A percentile compares a stretch with the other conserved stretches of the same genome.
These are phyloP conservation scores for Eurypyga helias DNA, from an alignment of 2,113 vertebrate genomes.

Conservation along the genomic window DNA sequence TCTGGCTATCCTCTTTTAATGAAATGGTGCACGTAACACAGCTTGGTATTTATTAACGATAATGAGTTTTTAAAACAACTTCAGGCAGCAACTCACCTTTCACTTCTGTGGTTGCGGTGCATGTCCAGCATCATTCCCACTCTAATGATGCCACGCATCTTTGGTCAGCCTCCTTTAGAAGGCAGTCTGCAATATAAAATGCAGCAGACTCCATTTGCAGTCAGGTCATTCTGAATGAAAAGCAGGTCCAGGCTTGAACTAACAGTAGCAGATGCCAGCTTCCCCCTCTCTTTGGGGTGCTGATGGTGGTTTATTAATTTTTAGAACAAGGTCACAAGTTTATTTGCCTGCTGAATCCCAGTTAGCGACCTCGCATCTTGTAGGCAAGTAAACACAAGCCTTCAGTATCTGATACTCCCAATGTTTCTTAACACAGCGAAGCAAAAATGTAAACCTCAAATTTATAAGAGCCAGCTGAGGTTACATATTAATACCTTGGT, in stretches of 20 bases:
- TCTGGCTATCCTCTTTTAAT: not conserved
- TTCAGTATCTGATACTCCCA: not conserved
- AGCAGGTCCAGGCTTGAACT: slow-evolving; percentile 19
- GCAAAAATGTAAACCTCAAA: not conserved
- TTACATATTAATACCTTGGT: not conserved
- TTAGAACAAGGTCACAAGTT: slow-evolving; percentile 27
- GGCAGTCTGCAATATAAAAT: not conserved
- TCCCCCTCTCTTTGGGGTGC: not conserved
- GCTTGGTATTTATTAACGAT: slow-evolving; percentile 46
- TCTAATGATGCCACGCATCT: not conserved
- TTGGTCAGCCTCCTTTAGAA: not conserved
- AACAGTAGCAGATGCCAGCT: not conserved
- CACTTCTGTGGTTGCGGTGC: not conserved
- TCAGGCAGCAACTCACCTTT: slow-evolving; percentile 47
- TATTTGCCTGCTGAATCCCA: slow-evolving; percentile 6
- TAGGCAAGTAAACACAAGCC: not conserved
- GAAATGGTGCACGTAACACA: not conserved
- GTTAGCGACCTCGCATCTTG: not conserved
- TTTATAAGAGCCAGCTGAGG: not conserved
- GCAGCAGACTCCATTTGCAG: not conserved
- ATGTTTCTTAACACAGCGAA: not conserved
- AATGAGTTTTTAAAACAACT: slow-evolving; percentile 49
- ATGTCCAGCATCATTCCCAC: not conserved
- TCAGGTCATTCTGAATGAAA: not conserved
- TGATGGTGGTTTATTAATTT: slow-evolving; percentile 33